Conservation (phyloP, 1,140 invertebrate genomes). For the Caerostris extrusa region DNA sequence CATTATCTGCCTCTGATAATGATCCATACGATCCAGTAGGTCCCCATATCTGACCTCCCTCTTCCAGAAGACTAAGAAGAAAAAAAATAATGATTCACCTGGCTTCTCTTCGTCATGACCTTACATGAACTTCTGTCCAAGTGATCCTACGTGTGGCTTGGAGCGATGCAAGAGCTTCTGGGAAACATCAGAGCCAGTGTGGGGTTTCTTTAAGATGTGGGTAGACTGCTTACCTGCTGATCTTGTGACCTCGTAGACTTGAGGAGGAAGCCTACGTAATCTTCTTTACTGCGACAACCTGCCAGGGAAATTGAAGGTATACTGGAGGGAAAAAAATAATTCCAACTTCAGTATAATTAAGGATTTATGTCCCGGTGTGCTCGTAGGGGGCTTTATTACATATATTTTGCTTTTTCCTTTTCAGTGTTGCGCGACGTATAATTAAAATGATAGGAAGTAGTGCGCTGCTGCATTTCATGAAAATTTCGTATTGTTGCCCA, state of each 20-base stretch:
- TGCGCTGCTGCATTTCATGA: not conserved
- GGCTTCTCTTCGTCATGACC: slow-evolving; percentile 33
- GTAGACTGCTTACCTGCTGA: slow-evolving; percentile 54
- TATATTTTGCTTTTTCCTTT: not conserved
- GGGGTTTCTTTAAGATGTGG: not conserved
- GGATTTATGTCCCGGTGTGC: not conserved
- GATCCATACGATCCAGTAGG: not conserved
- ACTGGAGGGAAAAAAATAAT: not conserved
- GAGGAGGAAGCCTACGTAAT: slow-evolving; percentile 31
- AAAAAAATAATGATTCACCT: not conserved
- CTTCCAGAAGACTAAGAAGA: not conserved
- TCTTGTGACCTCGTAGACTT: slow-evolving; percentile 30
- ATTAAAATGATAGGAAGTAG: not conserved
- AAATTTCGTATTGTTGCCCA: not conserved
- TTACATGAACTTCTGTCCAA: slow-evolving; percentile 41
- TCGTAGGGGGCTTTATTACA: not conserved
- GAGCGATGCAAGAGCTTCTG: slow-evolving; percentile 17
- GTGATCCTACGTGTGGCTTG: slow-evolving; percentile 33
- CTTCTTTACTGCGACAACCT: slow-evolving; percentile 24
- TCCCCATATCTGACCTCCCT: slow-evolving; percentile 16
- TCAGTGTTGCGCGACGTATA: not conserved
- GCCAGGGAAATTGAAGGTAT: not conserved
- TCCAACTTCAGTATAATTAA: slow-evolving; percentile 19
- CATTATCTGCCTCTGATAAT: slow-evolving; percentile 37
- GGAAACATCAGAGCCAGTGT: slow-evolving; percentile 18